A percentile compares a stretch with the other conserved stretches of the same genome.
Evolutionary conservation across 2,888 invertebrate species (phyloP).

Genomic region (Pseudeuparius sepicola): DNA sequence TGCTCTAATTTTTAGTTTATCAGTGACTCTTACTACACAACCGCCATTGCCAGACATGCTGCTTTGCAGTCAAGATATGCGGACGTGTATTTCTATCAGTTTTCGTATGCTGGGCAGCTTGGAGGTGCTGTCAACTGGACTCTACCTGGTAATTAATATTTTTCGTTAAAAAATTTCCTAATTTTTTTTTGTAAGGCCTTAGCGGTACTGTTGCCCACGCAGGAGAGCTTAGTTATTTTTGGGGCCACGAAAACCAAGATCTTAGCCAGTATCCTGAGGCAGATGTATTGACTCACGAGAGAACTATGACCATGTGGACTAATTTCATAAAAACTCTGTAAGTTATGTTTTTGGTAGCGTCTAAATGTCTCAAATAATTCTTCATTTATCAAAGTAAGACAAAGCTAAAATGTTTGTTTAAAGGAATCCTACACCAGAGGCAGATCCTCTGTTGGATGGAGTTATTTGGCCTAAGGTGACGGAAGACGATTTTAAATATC

Average conservation of each 20-base stretch:
- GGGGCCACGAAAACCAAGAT: constrained; percentile 16
- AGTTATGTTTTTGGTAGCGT: no score
- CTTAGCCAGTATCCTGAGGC: constrained; percentile 11
- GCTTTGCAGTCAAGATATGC: constrained; percentile 21
- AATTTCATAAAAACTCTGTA: constrained; percentile 52
- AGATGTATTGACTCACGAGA: constrained; percentile 22
- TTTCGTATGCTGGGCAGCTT: constrained; percentile 22
- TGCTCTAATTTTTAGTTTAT: constrained; percentile 16
- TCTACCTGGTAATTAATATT: constrained; percentile 13
- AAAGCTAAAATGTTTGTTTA: constrained; percentile 9
- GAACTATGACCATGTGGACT: constrained; percentile 38
- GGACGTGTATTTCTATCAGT: constrained; percentile 22
- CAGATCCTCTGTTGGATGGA: constrained; percentile 19
- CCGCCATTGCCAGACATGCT: constrained; percentile 21
- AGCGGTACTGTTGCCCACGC: no score
- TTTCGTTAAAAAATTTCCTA: no score
- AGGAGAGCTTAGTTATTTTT: no score
- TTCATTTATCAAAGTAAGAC: not conserved
- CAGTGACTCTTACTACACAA: constrained; percentile 18
- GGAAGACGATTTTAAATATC: constrained; percentile 17
- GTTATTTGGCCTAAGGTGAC: constrained; percentile 22
- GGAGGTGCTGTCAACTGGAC: constrained; percentile 16
- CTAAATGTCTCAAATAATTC: no score
- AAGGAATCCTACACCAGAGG: constrained; percentile 33
- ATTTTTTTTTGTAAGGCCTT: no score